Evolutionary conservation across 2,797 vertebrate species (phyloP).

Genomic region (Mareca penelope): DNA sequence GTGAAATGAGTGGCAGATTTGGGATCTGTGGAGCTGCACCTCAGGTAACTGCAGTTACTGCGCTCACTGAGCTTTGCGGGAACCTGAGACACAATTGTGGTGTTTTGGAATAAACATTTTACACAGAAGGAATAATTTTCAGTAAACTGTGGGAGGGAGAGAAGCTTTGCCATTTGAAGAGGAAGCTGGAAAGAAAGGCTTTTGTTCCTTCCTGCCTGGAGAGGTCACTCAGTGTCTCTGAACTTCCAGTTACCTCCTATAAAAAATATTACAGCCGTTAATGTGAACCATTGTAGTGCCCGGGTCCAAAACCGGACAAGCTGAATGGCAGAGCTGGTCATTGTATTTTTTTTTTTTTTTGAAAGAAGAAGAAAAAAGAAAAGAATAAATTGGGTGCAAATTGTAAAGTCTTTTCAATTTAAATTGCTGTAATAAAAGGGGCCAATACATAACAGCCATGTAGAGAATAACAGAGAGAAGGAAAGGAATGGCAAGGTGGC

Average conservation of each 20-base stretch:
- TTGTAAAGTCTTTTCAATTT: slow-evolving; percentile 9
- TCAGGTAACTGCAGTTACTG: too few species aligned
- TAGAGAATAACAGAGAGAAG: neutral
- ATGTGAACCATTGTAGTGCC: neutral
- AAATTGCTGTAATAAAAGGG: slow-evolving; percentile 23
- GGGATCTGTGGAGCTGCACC: too few species aligned
- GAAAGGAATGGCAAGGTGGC: neutral
- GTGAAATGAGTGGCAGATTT: too few species aligned
- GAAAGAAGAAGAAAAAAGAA: neutral
- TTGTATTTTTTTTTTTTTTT: neutral
- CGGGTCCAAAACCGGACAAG: neutral
- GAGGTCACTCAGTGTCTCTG: slow-evolving; percentile 22
- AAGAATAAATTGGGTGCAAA: neutral
- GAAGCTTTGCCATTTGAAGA: neutral
- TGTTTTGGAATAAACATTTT: slow-evolving; percentile 24
- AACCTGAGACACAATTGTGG: neutral
- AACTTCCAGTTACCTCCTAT: slow-evolving; percentile 42
- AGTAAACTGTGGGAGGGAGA: neutral
- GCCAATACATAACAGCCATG: neutral
- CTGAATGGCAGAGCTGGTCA: slow-evolving; percentile 1
- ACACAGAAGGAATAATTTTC: slow-evolving; percentile 16
- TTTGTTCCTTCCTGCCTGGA: slow-evolving; percentile 28
- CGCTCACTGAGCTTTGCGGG: neutral
- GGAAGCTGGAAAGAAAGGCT: slow-evolving; percentile 33
- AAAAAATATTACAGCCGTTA: slow-evolving; percentile 35